These are phyloP conservation scores for Poicephalus gulielmi DNA, from an alignment of 2,113 vertebrate species.

Conservation along the genomic window DNA sequence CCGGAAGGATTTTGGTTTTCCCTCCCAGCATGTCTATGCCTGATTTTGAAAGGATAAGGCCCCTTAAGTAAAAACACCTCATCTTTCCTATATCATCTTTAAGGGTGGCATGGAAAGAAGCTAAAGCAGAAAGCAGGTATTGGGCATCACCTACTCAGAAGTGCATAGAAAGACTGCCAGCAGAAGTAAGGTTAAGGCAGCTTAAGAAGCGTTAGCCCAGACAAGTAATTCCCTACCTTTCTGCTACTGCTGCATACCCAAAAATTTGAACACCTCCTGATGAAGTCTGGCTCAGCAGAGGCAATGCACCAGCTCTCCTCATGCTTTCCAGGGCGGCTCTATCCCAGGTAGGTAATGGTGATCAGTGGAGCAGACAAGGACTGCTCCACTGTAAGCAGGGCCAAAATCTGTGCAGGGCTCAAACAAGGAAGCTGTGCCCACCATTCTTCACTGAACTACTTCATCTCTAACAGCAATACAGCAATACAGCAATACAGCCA, in stretches of 20 bases:
- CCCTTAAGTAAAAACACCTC: background rate
- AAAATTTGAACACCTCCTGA: background rate
- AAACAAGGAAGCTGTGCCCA: background rate
- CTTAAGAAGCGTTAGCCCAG: background rate
- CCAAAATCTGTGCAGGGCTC: constrained; percentile 54
- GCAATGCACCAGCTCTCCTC: constrained; percentile 6
- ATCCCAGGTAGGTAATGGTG: constrained; percentile 37
- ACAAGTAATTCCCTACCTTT: background rate
- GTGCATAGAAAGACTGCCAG: background rate
- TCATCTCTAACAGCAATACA: background rate
- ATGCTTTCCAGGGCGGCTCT: constrained; percentile 71
- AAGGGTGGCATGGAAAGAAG: background rate
- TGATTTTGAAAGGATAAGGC: background rate
- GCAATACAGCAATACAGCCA: too few relatives aligned
- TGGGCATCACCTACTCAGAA: background rate
- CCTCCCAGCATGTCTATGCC: background rate
- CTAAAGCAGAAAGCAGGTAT: background rate
- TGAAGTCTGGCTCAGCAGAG: background rate
- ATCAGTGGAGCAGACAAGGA: constrained; percentile 18
- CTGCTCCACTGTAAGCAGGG: constrained; percentile 52
- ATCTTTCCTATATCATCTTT: background rate
- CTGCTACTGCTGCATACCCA: background rate
- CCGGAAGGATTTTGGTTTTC: background rate
- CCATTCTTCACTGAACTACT: background rate
- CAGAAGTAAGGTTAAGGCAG: background rate